Base-by-base conservation (phyloP, 2,113 vertebrate genomes). In the Ageneiosus marmoratus region DNA sequence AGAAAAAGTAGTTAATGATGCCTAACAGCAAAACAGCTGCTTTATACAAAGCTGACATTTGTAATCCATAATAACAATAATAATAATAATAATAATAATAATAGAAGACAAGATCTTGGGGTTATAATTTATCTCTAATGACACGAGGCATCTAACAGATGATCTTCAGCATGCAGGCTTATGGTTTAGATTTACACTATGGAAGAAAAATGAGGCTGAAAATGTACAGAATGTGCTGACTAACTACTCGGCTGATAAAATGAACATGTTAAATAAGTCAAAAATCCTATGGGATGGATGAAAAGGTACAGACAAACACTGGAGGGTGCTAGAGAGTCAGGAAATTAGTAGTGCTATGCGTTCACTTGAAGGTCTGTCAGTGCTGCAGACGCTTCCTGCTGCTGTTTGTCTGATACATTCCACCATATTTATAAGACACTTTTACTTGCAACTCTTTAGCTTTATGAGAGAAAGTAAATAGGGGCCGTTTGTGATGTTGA, bases 241-340 rank as follows among this genome's bases (percentile, higher is more conserved):
- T 70, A 81, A 73, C 44, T 34, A 73, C 53, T 60, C 5, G 0
- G 41, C 7, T 20, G 62, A 74, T 65, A 79, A 24, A 44, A 41
- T 63, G 27, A 63, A 74, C 48, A 48, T 67, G 13, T 51, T 65
- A 79, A 84, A 58, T 83, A 79, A 37, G 37, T 22, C 6, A 72
- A 82, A 70, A 41, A 75, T 72, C 60, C 63, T 81, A 69, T 29
- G 18, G 29, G 55, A 79, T 82, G 78, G 65, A 29, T 73, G 56
- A 82, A 51, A 37, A 77, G 76, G 76, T 79, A 79, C 65, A 83
- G 62, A 83, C 74, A 84, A 51, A 69, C 82, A 74, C 86, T 79
- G n/a, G 86, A 53, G 83, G 79, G 83, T 84, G 83, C 79, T 75
- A 82, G 41, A 87, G 83, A 79, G 50, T 60, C 48, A 79, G 24